Evolutionary conservation across 1,140 invertebrate species (phyloP), one percentile per base, ranked within the genome.

Genomic region (Sogatella furcifera): DNA sequence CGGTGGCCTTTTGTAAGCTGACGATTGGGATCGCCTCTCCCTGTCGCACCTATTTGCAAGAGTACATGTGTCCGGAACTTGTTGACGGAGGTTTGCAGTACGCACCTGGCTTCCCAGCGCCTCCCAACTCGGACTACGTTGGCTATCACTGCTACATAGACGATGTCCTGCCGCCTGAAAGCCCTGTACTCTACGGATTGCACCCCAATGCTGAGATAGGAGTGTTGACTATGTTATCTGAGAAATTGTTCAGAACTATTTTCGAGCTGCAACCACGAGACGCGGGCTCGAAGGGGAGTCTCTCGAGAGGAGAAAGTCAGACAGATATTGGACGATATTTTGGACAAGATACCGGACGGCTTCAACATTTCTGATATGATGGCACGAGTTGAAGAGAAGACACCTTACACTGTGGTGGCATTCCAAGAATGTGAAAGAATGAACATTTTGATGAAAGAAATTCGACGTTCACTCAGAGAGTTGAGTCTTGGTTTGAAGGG

Each of bases 191-290:
- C 0, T 97, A 97, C 69, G 94, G 94, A 14, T 76, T 97, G 4
- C 93, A 97, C 76, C 86, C 91, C 0, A 97, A 97, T 74, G 92
- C 94, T 6, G 94, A 97, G 76, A 96, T 97, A 63, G 93, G 93
- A 17, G 94, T 95, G 68, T 76, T 97, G 42, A 95, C 93, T 0
- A 84, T 82, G 0, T 88, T 85, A 3, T 89, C 92, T 0, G 90
- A 95, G 66, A 84, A 84, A 61, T 76, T 97, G 15, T 96, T 97
- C 70, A 84, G 82, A 75, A 93, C 89, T 5, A 84, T 97, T 13
- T 87, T 96, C 69, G 92, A 95, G 72, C 81, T 98, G 78, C 92
- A 97, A 74, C 92, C 95, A 0, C 77, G 89, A 66, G 89, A 93
- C 66, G 73, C 82, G 5, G 86, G 86, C 5, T 81, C 83, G 84